phyloP scores from a whole-genome alignment of 2,888 invertebrate genomes.

The Drosophila fulvimacula region DNA sequence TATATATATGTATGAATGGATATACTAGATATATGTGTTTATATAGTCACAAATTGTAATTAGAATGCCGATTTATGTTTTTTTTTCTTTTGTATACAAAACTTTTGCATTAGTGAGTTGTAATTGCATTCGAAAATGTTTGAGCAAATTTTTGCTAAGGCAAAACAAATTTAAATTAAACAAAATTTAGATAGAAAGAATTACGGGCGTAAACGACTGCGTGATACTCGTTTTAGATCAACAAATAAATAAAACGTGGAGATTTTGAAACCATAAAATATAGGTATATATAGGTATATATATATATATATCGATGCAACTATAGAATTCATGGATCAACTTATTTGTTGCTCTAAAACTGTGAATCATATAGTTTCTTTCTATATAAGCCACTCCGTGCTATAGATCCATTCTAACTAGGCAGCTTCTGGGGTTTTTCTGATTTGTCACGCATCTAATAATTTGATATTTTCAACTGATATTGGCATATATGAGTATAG shows the following conservation, averaged over 20 bases:
- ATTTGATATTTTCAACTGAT: not conserved
- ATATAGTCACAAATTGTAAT: slow-evolving; percentile 35
- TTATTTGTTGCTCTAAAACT: not conserved
- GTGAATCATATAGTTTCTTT: not conserved
- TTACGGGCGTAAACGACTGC: not conserved
- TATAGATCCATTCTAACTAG: not conserved
- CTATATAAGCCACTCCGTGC: no score
- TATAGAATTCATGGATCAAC: not conserved
- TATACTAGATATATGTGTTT: not conserved
- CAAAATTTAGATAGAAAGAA: not conserved
- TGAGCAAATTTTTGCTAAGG: slow-evolving; percentile 18
- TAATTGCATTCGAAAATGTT: slow-evolving; percentile 22
- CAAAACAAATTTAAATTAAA: not conserved
- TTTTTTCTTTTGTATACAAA: slow-evolving; percentile 19
- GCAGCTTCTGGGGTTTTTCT: not conserved
- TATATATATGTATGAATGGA: not conserved
- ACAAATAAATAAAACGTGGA: no score
- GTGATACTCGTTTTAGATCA: not conserved
- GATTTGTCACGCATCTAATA: not conserved
- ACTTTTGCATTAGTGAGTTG: slow-evolving; percentile 31
- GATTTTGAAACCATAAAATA: not conserved
- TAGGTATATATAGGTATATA: not conserved
- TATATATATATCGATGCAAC: not conserved
- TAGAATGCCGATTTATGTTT: slow-evolving; percentile 40
- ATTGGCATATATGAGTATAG: not conserved